A percentile compares a stretch with the other conserved stretches of the same genome.
Evolutionary conservation across 1,140 invertebrate genomes (phyloP).

Genomic region (Drosophila erecta): DNA sequence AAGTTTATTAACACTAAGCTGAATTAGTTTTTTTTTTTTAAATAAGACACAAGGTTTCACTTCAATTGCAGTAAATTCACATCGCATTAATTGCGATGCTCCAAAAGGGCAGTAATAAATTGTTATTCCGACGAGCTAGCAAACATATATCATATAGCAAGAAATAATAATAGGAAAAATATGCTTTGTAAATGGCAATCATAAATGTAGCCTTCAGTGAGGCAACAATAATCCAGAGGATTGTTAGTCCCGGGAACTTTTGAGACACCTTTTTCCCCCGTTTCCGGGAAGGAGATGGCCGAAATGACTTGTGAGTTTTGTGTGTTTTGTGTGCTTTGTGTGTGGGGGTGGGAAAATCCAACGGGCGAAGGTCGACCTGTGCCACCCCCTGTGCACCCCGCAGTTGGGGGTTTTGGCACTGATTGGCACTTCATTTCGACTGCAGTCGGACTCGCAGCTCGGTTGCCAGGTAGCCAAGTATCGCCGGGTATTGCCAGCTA

Average conservation of each 20-base stretch:
- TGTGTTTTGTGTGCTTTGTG: neutral
- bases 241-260: conserved; percentile 10
- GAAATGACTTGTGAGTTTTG: conserved; percentile 9
- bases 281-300: too few relatives aligned
- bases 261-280: neutral
- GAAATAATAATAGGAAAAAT: neutral
- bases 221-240: neutral
- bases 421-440: conserved; percentile 57
- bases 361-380: conserved; percentile 5
- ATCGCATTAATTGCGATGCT: neutral
- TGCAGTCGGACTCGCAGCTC: conserved; percentile 36
- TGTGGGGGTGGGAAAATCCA: neutral
- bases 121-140: too few relatives aligned
- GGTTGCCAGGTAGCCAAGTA: conserved; percentile 1
- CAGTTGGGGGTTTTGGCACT: conserved; percentile 20
- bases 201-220: neutral
- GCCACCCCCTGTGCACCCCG: neutral
- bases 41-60: too few relatives aligned
- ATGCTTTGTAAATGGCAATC: conserved; percentile 3
- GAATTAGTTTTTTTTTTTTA: too few relatives aligned
- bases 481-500: conserved; percentile 7
- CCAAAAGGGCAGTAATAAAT: neutral
- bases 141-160: too few relatives aligned
- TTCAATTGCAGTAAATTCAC: neutral
- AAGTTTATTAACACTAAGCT: too few relatives aligned